Base-by-base conservation (phyloP, 2,113 vertebrate genomes). In the Regulus satrapa region DNA sequence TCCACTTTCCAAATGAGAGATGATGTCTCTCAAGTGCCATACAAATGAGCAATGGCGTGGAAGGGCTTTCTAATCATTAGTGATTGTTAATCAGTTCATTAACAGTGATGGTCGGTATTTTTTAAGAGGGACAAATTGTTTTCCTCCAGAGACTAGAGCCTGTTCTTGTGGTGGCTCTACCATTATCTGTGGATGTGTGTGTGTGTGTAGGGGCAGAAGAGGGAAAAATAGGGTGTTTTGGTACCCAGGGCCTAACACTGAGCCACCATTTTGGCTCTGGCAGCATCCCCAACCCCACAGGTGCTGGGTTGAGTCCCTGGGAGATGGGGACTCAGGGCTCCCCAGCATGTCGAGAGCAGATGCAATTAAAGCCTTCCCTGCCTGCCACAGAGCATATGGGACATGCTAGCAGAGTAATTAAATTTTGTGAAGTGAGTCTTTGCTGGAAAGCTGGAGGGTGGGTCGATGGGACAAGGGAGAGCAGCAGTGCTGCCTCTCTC, bases 331-430 rank as follows among this genome's bases (percentile, higher is more conserved):
- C 87, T 71, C 59, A 48, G 78, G 67, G 82, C 78, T 96, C 79
- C 72, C 67, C 92, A 38, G 52, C 61, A 88, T 38, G 73, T 95
- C 78, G 92, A 36, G 45, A 93, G 77, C 82, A 96, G 93, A 96
- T 85, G 87, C 95, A 96, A 97, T 97, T 97, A 97, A 95, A 97
- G 85, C 89, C 85, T 96, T 88, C 91, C 77, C 79, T 94, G 96
- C 91, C 83, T 97, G 95, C 95, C 96, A 86, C 81, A 64, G 85
- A 97, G 93, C 97, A 98, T 98, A 98, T 97, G 97, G 96, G 97
- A 96, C 96, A 81, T 64, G 96, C 97, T 98, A 97, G 85, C 80
- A 80, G 96, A 96, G 95, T 97, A 97, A 98, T 97, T 98, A 97
- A 93, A 96, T 97, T 96, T 97, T 97, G 97, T 95, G 95, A 96